Conservation (phyloP, 1,140 invertebrate species). For the Akabosia matsudoensis region DNA sequence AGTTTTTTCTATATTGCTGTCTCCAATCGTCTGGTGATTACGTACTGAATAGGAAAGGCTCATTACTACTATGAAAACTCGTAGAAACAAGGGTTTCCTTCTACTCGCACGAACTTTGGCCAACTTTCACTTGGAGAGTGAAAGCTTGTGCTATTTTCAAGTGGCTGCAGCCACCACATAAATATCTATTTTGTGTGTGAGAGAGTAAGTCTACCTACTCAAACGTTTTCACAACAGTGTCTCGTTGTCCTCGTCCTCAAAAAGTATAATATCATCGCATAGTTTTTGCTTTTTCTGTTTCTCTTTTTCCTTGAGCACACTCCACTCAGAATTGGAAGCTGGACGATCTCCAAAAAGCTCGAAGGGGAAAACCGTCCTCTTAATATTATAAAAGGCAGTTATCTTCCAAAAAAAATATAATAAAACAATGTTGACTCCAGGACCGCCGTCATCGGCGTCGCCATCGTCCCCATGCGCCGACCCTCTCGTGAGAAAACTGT, state of each 20-base stretch:
- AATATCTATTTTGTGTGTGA: no score
- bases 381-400: background rate
- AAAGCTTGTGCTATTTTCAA: background rate
- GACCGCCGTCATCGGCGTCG: background rate
- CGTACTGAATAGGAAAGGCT: background rate
- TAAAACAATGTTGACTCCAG: slow-evolving; percentile 10
- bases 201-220: no score
- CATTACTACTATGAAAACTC: background rate
- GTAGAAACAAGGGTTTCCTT: background rate
- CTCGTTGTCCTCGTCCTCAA: background rate
- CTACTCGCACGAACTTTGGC: background rate
- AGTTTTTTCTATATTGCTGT: background rate
- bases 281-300: background rate
- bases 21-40: no score
- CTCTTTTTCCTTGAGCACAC: background rate
- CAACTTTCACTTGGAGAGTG: background rate
- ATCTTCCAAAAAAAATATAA: background rate
- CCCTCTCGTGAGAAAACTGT: no score
- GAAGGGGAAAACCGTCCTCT: background rate
- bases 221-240: no score
- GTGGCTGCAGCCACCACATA: background rate
- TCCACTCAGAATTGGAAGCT: background rate
- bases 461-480: background rate
- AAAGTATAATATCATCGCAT: no score
- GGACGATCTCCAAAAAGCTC: slow-evolving; percentile 3